Conservation (phyloP, 2,797 vertebrate genomes). For the Chaenodraco wilsoni region DNA sequence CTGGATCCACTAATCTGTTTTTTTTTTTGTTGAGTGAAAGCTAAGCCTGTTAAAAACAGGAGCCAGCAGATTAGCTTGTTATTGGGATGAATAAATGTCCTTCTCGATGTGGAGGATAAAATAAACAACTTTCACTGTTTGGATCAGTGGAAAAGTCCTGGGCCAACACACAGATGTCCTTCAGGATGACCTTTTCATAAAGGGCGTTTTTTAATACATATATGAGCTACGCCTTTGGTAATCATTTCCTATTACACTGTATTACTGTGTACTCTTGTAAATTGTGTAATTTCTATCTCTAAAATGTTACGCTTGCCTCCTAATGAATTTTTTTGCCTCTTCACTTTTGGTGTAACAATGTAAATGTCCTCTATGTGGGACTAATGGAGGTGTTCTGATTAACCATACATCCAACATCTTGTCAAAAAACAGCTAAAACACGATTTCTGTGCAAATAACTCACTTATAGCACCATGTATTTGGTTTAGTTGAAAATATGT, state of each 20-base stretch:
- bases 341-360: too few species aligned
- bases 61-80: slow-evolving; percentile 23
- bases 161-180: slow-evolving; percentile 74
- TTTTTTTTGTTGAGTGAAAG: slow-evolving; percentile 27
- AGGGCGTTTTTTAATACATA: slow-evolving; percentile 51
- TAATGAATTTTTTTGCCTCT: too few species aligned
- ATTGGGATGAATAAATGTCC: slow-evolving; percentile 26
- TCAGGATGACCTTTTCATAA: slow-evolving; percentile 87
- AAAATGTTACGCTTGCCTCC: too few species aligned
- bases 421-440: background rate
- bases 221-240: slow-evolving; percentile 21
- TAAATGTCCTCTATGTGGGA: too few species aligned
- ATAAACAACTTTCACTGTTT: slow-evolving; percentile 51
- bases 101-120: background rate
- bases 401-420: background rate
- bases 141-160: slow-evolving; percentile 22
- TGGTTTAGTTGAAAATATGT: background rate
- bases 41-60: slow-evolving; percentile 4
- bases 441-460: too few species aligned
- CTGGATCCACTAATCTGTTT: slow-evolving; percentile 26
- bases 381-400: too few species aligned
- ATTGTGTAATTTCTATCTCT: too few species aligned
- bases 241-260: background rate
- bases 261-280: background rate
- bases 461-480: background rate